Base-by-base conservation (phyloP, 2,888 invertebrate species). In the Melanophora roralis region DNA sequence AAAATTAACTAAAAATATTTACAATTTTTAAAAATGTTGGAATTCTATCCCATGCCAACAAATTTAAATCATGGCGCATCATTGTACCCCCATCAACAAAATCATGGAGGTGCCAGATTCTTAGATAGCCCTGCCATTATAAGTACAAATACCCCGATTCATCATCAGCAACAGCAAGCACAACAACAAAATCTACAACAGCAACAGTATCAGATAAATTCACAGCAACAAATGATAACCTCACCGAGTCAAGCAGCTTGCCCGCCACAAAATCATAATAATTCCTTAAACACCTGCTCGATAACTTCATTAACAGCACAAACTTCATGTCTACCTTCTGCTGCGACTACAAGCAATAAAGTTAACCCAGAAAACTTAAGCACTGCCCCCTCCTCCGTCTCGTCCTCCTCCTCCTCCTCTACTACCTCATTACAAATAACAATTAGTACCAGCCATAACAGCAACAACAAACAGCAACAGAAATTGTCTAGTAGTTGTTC, bases 1-100 rank as follows among this genome's bases (percentile, higher is more conserved):
- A 53, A 57, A 27, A 34, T 7, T 11, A 74, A 19, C 64, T 12
- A 12, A 47, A 27, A 16, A 40, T 6, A 34, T 21, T 64, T 32
- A 73, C 36, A 55, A 55, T 57, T 14, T 36, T 3, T 12, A 21
- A 86, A 84, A 85, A 89, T 89, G 89, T 86, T 89, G 84, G 89
- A 89, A 83, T 89, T 89, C 81, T 89, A 89, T 85, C 89, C 89
- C 82, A 88, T 89, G 87, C 89, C 89, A 81, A 89, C 89, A 68
- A 88, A 86, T 85, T 83, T 89, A 78, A 89, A 84, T 86, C 86
- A 87, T 83, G 87, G 88, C 68, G 85, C 86, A 80, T 85, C 87
- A 82, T 84, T 88, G 81, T 86, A 88, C 81, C 86, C 88, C 71
- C 73, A 73, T 34, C 68, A 67, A 43, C 84, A 84, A 72, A 83